Evolutionary conservation across 2,888 invertebrate species (phyloP).

Genomic region (Aethes cnicana): DNA sequence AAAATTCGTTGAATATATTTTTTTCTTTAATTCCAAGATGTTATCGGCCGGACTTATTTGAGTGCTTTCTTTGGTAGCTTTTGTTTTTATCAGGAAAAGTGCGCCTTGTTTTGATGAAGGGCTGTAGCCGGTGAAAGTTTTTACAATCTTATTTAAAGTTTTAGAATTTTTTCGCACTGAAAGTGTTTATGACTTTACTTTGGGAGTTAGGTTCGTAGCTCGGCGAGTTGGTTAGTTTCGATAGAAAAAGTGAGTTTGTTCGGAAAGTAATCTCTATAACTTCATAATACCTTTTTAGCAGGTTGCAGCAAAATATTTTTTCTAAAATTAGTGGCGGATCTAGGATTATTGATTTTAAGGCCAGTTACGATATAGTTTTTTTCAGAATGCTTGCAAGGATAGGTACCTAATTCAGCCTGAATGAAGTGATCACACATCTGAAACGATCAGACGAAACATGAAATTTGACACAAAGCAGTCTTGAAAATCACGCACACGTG

Average conservation of each 20-base stretch:
- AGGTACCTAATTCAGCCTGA: too few relatives aligned
- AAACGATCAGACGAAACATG: too few relatives aligned
- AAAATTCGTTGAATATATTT: conserved; percentile 34
- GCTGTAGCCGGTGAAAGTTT: conserved; percentile 29
- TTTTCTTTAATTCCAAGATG: conserved; percentile 55
- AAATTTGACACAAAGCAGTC: too few relatives aligned
- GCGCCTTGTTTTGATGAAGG: conserved; percentile 43
- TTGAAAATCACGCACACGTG: too few relatives aligned
- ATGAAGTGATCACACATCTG: too few relatives aligned
- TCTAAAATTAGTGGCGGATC: too few relatives aligned
- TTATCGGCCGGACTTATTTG: conserved; percentile 71
- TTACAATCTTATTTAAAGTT: conserved; percentile 12
- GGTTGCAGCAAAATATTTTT: too few relatives aligned
- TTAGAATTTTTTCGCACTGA: conserved; percentile 5
- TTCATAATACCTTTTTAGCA: too few relatives aligned
- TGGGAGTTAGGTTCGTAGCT: conserved; percentile 9
- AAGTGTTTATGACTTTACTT: conserved; percentile 21
- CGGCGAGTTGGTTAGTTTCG: conserved; percentile 6
- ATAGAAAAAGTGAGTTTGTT: not conserved
- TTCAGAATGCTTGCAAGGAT: too few relatives aligned
- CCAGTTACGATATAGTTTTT: too few relatives aligned
- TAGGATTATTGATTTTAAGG: too few relatives aligned
- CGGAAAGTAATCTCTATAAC: too few relatives aligned
- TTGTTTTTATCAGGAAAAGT: conserved; percentile 51
- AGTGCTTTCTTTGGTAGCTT: conserved; percentile 55